These are phyloP conservation scores for Standfussiana lucernea DNA, from an alignment of 2,888 invertebrate genomes.

Conservation along the genomic window DNA sequence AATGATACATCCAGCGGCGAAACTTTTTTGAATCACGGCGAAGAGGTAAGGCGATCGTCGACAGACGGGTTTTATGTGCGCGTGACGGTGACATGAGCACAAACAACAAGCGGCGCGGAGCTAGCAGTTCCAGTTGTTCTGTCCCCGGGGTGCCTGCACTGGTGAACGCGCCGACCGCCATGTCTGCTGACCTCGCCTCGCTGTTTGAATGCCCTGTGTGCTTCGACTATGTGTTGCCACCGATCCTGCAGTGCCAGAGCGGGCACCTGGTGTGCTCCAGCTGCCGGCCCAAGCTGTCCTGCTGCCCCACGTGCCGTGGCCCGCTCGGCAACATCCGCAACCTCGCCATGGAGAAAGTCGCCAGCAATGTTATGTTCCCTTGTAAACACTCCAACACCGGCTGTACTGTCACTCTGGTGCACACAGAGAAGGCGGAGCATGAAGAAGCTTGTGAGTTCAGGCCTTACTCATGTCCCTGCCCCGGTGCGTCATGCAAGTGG, in stretches of 20 bases:
- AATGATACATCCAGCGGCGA: conserved; percentile 79
- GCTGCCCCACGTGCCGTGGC: conserved; percentile 99
- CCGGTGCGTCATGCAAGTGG: conserved; percentile 99
- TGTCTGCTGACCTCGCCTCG: conserved; percentile 97
- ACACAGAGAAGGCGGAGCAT: conserved; percentile 99
- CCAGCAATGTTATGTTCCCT: conserved; percentile 99
- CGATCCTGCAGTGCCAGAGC: conserved; percentile 99
- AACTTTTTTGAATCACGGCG: conserved; percentile 69
- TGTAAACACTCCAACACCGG: conserved; percentile 99
- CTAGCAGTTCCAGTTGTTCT: conserved; percentile 90
- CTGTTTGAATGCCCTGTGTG: conserved; percentile 99
- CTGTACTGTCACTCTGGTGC: conserved; percentile 97
- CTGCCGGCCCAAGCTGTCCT: conserved; percentile 98
- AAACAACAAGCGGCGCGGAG: conserved; percentile 90
- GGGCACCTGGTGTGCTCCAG: conserved; percentile 99
- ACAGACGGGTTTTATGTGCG: conserved; percentile 84
- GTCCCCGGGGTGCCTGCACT: conserved; percentile 89
- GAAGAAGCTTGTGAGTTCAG: conserved; percentile 99
- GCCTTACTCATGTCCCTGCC: conserved; percentile 99
- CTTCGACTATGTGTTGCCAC: conserved; percentile 99
- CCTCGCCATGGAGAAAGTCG: conserved; percentile 99
- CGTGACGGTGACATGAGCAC: conserved; percentile 91
- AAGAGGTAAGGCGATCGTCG: conserved; percentile 79
- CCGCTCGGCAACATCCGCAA: conserved; percentile 99
- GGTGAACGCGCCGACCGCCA: conserved; percentile 91